Evolutionary conservation across 2,113 vertebrate species (phyloP), one percentile per base, ranked within the genome.

Genomic region (Ardeotis arabs): DNA sequence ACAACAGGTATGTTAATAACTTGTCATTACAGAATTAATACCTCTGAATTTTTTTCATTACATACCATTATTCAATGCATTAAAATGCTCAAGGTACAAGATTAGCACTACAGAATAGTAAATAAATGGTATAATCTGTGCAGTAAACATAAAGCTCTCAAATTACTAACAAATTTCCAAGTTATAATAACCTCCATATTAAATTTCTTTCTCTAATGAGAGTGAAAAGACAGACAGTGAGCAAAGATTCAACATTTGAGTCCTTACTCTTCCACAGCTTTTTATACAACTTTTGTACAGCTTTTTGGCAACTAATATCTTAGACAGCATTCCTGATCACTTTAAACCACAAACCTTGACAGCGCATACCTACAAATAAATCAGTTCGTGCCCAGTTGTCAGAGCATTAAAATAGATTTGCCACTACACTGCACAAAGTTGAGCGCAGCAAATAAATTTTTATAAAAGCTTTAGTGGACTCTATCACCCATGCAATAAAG

Each of bases 121-220:
- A 92, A 87, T 47, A 93, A 84, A 55, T 29, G 13, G 14, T 25
- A 76, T 60, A 67, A 88, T 56, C 52, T 72, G 33, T 53, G 69
- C 87, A 84, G 79, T 56, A 93, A 94, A 91, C 31, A 47, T 41
- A 45, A 50, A 89, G 52, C 49, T 86, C 62, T 92, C 66, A 91
- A 81, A 84, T 87, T 75, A 72, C 77, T 64, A 79, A 78, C 33
- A 79, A 49, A 87, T 72, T 64, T 87, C 73, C 1, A 4, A 81
- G 35, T 60, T 91, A 68, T 55, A 91, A 60, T 47, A 95, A 74
- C 6, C 10, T 19, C 37, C 35, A 31, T 78, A 89, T 84, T 89
- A 89, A 79, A 79, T 27, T 79, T 24, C 37, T 58, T 73, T 93
- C 62, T 78, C 33, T 41, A 64, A 62, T 39, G 8, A 83, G 22